Percentiles rank a stretch among this genome's conserved stretches.
Conservation (phyloP, 2,113 vertebrate species). For the Syngnathus scovelli region DNA sequence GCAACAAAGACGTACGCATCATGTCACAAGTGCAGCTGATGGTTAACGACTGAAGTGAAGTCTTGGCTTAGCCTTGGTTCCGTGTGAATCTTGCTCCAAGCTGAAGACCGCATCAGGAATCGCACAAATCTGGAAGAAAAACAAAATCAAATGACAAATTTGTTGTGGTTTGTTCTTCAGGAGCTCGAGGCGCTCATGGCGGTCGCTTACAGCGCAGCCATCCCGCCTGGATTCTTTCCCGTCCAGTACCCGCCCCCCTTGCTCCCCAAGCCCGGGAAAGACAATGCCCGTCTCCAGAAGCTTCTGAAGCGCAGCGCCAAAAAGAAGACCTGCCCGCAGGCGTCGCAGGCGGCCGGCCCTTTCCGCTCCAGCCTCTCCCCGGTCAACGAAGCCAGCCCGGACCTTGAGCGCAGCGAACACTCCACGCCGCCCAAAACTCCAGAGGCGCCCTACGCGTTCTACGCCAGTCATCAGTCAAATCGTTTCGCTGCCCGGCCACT, state of each 20-base stretch:
- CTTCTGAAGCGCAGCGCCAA: slow-evolving; percentile 81
- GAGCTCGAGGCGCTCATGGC: slow-evolving; percentile 76
- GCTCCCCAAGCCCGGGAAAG: slow-evolving; percentile 85
- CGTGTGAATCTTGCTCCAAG: background rate
- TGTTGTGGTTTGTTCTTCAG: slow-evolving; percentile 49
- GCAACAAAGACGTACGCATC: background rate
- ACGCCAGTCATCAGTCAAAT: slow-evolving; percentile 11
- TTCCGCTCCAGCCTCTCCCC: slow-evolving; percentile 88
- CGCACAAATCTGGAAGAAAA: slow-evolving; percentile 43
- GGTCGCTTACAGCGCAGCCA: slow-evolving; percentile 51
- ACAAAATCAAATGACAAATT: background rate
- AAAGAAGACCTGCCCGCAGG: slow-evolving; percentile 64
- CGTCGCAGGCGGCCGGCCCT: slow-evolving; percentile 41
- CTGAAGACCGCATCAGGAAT: slow-evolving; percentile 33
- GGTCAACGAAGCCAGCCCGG: slow-evolving; percentile 84
- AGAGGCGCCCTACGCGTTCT: slow-evolving; percentile 26
- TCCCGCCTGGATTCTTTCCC: slow-evolving; percentile 54
- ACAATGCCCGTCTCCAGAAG: slow-evolving; percentile 82
- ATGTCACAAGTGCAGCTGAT: background rate
- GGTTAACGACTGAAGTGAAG: too few species aligned
- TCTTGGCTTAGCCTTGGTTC: background rate
- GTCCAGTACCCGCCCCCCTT: slow-evolving; percentile 78
- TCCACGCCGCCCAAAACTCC: slow-evolving; percentile 57
- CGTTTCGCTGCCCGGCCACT: slow-evolving; percentile 60
- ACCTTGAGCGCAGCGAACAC: slow-evolving; percentile 74